Conservation (phyloP, 92 coral and sea anemone species). For the Phenganax marumi region DNA sequence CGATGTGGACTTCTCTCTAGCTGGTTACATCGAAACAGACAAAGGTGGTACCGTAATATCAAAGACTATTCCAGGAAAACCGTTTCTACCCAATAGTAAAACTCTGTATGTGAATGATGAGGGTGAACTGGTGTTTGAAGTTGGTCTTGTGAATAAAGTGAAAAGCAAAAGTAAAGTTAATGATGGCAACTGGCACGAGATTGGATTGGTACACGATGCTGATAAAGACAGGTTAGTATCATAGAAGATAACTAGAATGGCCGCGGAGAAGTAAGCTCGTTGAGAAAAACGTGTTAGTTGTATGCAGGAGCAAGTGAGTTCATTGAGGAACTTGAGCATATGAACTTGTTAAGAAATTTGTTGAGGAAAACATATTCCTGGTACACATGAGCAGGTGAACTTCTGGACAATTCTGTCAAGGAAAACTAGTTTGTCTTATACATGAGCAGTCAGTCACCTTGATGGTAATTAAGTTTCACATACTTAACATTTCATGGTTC, state of each 20-base stretch:
- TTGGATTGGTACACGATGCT: conserved; percentile 34
- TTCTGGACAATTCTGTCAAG: too few relatives aligned
- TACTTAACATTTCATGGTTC: background rate
- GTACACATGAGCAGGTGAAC: too few relatives aligned
- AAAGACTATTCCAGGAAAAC: conserved; percentile 17
- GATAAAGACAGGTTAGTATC: conserved; percentile 33
- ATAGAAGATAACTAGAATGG: background rate
- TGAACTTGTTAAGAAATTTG: too few relatives aligned
- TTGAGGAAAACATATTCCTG: too few relatives aligned
- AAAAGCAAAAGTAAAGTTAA: conserved; percentile 30
- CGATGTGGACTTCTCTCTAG: conserved; percentile 41
- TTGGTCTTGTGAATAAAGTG: conserved; percentile 18
- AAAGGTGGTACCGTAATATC: conserved; percentile 35
- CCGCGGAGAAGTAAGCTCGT: background rate
- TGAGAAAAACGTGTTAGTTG: too few relatives aligned
- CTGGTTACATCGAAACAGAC: conserved; percentile 33
- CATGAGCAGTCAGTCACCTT: background rate
- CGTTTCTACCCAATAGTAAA: conserved; percentile 34
- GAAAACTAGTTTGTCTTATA: background rate
- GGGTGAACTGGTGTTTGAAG: conserved; percentile 24
- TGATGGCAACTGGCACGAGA: conserved; percentile 40
- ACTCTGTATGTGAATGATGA: conserved; percentile 8
- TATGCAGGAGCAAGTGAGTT: too few relatives aligned
- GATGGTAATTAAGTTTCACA: too few relatives aligned
- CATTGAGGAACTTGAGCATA: too few relatives aligned